These are phyloP conservation scores for Myopa tessellatipennis DNA, from an alignment of 2,888 invertebrate species.

Conservation along the genomic window DNA sequence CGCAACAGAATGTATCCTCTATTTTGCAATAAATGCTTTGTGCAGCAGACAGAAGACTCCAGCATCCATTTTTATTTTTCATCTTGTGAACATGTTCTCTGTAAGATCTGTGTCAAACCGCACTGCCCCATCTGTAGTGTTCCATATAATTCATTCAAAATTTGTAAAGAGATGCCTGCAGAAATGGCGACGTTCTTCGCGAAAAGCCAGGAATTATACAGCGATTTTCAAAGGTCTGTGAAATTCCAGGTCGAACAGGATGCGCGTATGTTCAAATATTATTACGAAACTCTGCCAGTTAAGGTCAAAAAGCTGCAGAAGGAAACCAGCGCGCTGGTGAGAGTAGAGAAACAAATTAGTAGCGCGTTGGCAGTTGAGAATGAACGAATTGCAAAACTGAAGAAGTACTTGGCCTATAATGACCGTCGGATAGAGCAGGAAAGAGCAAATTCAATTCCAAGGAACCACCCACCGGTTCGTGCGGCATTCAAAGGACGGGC, in stretches of 20 bases:
- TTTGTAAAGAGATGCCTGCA: constrained; percentile 43
- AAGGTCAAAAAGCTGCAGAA: constrained; percentile 28
- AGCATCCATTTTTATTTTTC: constrained; percentile 42
- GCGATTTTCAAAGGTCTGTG: constrained; percentile 39
- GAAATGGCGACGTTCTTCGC: constrained; percentile 45
- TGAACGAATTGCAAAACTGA: constrained; percentile 44
- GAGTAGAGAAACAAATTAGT: constrained; percentile 32
- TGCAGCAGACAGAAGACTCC: constrained; percentile 24
- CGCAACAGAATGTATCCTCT: constrained; percentile 41
- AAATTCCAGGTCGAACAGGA: constrained; percentile 48
- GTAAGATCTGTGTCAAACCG: constrained; percentile 39
- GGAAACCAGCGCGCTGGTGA: constrained; percentile 29
- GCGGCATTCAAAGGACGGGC: not conserved
- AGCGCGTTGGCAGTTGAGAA: constrained; percentile 40
- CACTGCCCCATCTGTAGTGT: constrained; percentile 44
- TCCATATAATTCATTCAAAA: constrained; percentile 36
- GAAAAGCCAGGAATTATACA: constrained; percentile 39
- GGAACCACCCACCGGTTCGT: constrained; percentile 1
- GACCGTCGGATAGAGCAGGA: constrained; percentile 46
- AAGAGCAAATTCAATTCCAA: constrained; percentile 37
- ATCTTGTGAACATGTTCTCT: constrained; percentile 47
- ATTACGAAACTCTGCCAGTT: constrained; percentile 30
- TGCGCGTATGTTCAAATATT: constrained; percentile 30
- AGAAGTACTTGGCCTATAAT: constrained; percentile 45
- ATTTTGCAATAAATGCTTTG: constrained; percentile 48